phyloP scores from a whole-genome alignment of 1,140 invertebrate genomes.

The Drosophila melanica region DNA sequence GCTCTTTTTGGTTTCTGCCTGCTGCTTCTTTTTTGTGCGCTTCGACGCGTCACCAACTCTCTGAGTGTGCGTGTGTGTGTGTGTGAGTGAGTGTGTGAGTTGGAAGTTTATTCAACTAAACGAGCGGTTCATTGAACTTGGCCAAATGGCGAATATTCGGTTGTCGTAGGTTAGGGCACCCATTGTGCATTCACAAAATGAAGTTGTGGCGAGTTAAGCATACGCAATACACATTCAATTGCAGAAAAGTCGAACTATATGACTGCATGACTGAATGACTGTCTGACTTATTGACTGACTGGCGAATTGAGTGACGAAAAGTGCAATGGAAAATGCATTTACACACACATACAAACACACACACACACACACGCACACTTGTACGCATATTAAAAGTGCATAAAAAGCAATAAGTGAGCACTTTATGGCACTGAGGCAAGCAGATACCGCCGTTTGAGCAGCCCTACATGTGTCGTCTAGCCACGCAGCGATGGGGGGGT shows the following conservation, averaged over 20 bases:
- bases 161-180: constrained; percentile 78
- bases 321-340: constrained; percentile 71
- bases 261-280: constrained; percentile 45
- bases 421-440: constrained; percentile 65
- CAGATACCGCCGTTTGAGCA: constrained; percentile 59
- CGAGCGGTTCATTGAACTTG: constrained; percentile 80
- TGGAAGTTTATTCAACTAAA: constrained; percentile 82
- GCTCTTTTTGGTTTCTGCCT: constrained; percentile 63
- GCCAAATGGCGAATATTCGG: constrained; percentile 80
- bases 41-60: constrained; percentile 65
- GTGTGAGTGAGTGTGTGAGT: constrained; percentile 46
- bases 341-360: constrained; percentile 43
- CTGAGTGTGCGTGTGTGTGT: constrained; percentile 33
- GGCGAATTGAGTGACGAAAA: constrained; percentile 70
- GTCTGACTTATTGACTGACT: constrained; percentile 59
- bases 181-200: constrained; percentile 79
- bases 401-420: constrained; percentile 78
- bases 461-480: constrained; percentile 58
- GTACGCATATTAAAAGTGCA: constrained; percentile 66
- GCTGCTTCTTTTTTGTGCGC: constrained; percentile 62
- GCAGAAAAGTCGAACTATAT: constrained; percentile 58
- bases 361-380: constrained; percentile 10
- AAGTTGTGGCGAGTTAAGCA: constrained; percentile 77
- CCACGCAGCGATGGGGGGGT: not conserved
- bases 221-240: constrained; percentile 42